Base-by-base conservation (phyloP, 2,888 invertebrate genomes). In the Drosophila nr. medialis region DNA sequence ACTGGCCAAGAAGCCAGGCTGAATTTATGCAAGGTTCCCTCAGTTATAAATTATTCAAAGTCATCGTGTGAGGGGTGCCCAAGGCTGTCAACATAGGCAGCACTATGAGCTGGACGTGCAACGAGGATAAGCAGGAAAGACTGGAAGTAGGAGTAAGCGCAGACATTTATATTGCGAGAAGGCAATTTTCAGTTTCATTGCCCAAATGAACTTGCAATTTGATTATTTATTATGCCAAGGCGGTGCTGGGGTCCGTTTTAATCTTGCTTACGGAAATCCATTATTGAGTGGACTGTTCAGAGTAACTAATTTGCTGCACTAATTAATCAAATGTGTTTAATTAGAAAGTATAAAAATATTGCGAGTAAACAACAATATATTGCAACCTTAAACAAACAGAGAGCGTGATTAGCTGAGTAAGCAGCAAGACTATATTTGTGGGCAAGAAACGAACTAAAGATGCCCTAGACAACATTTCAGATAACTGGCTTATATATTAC, bases 271-370 rank as follows among this genome's bases (percentile, higher is more conserved):
- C 77, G 80, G 68, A 81, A 83, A 83, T 7, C 30, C 60, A 75
- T 84, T 86, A 86, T 86, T 81, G 81, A 84, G 86, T 72, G 73
- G 69, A 70, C 62, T 83, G 78, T 69, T 69, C 72, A 65, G 75
- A 67, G 62, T 56, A 68, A 66, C 80, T 72, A 87, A 87, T 89
- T 86, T 77, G 72, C 61, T 67, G 56, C 55, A 48, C 73, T 81
- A 84, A 84, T 89, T 87, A 84, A 89, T 89, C 88, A 89, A 89
- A 78, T 82, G 63, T 72, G 75, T 76, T 87, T 75, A 89, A 87
- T 87, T 81, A 87, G 79, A 72, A 80, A 51, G 34, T 53, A 50
- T 50, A 48, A 32, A 62, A 38, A 45, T 34, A 66, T 34, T 48
- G 45, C 29, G 29, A 49, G 50, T 38, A 36, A 50, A 40, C 34